Percentiles rank a stretch among this genome's conserved stretches.
These are phyloP conservation scores for Fragum sueziense DNA, from an alignment of 2,888 invertebrate species.

Conservation along the genomic window DNA sequence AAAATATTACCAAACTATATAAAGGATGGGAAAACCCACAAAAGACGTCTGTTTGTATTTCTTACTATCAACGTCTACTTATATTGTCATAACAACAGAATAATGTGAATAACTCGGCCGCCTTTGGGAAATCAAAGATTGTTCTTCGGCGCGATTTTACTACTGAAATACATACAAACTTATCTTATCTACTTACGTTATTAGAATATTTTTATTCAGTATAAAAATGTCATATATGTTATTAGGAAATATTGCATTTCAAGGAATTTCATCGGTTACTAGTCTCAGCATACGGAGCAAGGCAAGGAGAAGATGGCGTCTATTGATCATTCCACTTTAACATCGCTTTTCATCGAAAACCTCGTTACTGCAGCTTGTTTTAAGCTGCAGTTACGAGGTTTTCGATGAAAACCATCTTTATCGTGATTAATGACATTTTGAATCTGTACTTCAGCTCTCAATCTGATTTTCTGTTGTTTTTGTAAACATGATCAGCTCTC, in stretches of 20 bases:
- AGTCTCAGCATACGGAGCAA: too few species aligned
- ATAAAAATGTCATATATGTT: too few species aligned
- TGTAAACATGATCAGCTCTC: not conserved
- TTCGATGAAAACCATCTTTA: not conserved
- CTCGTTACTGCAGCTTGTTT: too few species aligned
- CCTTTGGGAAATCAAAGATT: constrained; percentile 11
- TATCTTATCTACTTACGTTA: not conserved
- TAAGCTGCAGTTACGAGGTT: too few species aligned
- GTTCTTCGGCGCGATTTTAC: not conserved
- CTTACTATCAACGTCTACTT: not conserved
- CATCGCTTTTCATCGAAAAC: too few species aligned
- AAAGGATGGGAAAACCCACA: not conserved
- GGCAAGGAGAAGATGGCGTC: too few species aligned
- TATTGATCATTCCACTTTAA: too few species aligned
- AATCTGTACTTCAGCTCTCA: not conserved
- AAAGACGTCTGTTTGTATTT: not conserved
- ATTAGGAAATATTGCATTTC: too few species aligned
- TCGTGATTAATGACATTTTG: constrained; percentile 10
- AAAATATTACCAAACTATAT: not conserved
- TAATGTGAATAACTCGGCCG: not conserved
- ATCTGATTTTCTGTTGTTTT: not conserved
- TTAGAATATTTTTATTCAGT: too few species aligned
- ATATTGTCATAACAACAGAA: constrained; percentile 4
- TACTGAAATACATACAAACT: not conserved
- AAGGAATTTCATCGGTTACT: too few species aligned